Percentiles rank a stretch among this genome's conserved stretches.
These are phyloP conservation scores for Microcebus jonahi DNA, from an alignment of 2,113 vertebrate genomes.

Conservation along the genomic window DNA sequence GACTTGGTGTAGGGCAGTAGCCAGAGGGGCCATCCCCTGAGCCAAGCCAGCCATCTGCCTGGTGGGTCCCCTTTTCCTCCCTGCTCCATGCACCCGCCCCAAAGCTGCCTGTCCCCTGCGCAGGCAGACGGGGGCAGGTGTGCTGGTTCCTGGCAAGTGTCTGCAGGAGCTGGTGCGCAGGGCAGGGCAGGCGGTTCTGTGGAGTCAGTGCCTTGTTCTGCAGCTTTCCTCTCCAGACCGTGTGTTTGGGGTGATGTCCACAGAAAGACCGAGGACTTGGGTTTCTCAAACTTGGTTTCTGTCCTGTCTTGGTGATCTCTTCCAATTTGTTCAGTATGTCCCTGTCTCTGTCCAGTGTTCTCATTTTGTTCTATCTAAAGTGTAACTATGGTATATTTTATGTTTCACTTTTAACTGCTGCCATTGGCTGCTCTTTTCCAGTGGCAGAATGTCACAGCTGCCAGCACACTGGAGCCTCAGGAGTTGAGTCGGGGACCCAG, in stretches of 20 bases:
- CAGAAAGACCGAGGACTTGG: background rate
- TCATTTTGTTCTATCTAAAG: background rate
- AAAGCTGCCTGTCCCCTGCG: background rate
- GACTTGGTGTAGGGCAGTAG: background rate
- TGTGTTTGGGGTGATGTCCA: background rate
- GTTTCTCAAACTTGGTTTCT: background rate
- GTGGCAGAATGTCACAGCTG: background rate
- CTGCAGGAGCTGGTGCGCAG: background rate
- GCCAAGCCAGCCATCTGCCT: background rate
- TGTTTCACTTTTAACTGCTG: constrained; percentile 54
- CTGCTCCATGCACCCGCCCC: background rate
- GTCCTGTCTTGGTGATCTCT: constrained; percentile 12
- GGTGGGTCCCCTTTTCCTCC: background rate
- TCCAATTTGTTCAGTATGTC: constrained; percentile 57
- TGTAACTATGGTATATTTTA: background rate
- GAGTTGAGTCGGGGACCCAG: background rate
- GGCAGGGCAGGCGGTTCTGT: background rate
- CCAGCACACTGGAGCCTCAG: background rate
- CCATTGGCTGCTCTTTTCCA: background rate
- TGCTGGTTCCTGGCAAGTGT: background rate
- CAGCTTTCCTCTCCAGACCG: background rate
- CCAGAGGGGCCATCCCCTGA: background rate
- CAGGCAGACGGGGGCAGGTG: no score
- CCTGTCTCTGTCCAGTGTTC: background rate
- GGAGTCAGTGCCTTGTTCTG: background rate